A percentile compares a stretch with the other conserved stretches of the same genome.
Conservation (phyloP, 2,113 vertebrate genomes). For the Psephotus haematonotus region DNA sequence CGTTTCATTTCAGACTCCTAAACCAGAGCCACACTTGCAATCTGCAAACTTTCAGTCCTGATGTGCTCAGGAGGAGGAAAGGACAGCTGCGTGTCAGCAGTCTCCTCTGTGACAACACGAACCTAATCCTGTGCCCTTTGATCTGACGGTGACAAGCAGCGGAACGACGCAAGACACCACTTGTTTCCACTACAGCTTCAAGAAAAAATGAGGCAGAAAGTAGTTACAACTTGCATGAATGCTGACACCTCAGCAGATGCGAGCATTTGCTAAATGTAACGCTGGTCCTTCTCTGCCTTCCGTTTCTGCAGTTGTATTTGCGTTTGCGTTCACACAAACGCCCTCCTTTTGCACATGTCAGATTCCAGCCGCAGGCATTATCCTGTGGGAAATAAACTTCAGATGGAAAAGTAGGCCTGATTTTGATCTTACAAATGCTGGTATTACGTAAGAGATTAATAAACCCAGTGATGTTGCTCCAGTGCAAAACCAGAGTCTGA, state of each 20-base stretch:
- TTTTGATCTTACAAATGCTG: neutral
- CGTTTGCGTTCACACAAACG: neutral
- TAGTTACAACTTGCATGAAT: neutral
- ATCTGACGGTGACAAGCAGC: conserved; percentile 54
- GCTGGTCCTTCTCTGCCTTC: neutral
- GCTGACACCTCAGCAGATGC: neutral
- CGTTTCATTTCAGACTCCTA: conserved; percentile 65
- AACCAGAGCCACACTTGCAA: conserved; percentile 44
- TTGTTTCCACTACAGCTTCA: conserved; percentile 34
- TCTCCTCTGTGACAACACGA: conserved; percentile 66
- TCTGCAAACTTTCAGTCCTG: conserved; percentile 56
- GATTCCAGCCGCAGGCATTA: neutral
- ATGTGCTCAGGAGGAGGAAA: conserved; percentile 46
- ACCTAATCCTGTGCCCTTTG: conserved; percentile 59
- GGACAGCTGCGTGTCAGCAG: conserved; percentile 61
- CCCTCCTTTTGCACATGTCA: neutral
- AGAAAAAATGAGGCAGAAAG: neutral
- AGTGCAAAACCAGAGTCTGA: neutral
- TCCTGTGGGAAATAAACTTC: neutral
- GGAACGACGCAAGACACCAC: conserved; percentile 23
- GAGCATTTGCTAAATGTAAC: neutral
- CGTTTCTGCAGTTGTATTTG: neutral
- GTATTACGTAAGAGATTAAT: neutral
- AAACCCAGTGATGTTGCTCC: neutral
- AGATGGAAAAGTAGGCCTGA: neutral